Evolutionary conservation across 2,113 vertebrate genomes (phyloP).

Genomic region (Tamias sibiricus): DNA sequence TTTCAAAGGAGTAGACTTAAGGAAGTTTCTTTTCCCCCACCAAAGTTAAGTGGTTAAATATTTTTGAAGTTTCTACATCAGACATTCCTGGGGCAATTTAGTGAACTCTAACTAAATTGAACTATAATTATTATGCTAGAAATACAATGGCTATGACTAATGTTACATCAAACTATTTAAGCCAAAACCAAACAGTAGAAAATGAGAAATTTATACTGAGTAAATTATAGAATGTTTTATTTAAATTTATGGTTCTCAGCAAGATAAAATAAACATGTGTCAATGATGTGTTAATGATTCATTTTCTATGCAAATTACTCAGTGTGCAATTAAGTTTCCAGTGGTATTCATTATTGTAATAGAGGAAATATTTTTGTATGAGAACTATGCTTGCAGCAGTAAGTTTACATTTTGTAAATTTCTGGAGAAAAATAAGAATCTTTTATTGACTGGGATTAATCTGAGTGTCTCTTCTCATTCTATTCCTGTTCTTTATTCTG

Average conservation of each 20-base stretch:
- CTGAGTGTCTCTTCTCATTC: conserved; percentile 72
- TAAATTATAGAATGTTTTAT: conserved; percentile 61
- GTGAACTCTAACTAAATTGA: conserved; percentile 41
- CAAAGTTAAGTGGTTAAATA: not conserved
- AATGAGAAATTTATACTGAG: conserved; percentile 46
- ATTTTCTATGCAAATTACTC: conserved; percentile 79
- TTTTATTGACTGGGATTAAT: conserved; percentile 59
- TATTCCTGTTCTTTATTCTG: conserved; percentile 70
- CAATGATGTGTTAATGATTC: conserved; percentile 66
- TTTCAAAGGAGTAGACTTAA: not conserved
- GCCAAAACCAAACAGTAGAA: conserved; percentile 53
- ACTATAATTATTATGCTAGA: conserved; percentile 17
- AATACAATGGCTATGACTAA: not conserved
- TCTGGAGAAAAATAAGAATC: not conserved
- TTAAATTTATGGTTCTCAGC: conserved; percentile 68
- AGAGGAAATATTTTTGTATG: conserved; percentile 50
- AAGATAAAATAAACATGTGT: conserved; percentile 79
- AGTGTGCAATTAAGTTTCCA: conserved; percentile 70
- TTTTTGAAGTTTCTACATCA: conserved; percentile 45
- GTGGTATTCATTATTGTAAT: conserved; percentile 60
- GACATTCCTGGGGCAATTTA: not conserved
- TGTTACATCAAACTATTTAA: not conserved
- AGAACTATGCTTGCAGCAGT: conserved; percentile 47
- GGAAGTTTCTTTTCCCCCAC: not conserved
- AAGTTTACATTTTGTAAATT: conserved; percentile 50